phyloP scores from a whole-genome alignment of 2,888 invertebrate genomes.

The Tolmerus cingulatus region DNA sequence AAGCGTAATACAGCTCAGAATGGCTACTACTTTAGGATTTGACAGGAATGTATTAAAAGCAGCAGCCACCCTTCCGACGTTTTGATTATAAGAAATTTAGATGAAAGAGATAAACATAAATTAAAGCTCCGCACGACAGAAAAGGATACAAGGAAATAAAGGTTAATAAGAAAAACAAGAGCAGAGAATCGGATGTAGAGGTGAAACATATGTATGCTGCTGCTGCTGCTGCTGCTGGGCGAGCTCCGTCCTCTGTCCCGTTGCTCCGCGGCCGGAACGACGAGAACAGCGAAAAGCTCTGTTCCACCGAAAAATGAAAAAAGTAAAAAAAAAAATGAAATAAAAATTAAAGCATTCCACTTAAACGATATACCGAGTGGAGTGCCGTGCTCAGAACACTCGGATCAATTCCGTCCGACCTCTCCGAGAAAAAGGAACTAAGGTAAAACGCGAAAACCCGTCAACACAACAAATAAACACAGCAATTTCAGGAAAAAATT shows the following conservation, averaged over 20 bases:
- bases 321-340: too few species aligned
- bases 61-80: constrained; percentile 34
- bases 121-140: constrained; percentile 7
- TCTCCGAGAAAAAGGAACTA: constrained; percentile 5
- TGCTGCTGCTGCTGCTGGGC: background rate
- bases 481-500: background rate
- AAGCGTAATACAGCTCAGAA: constrained; percentile 11
- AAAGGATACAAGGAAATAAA: constrained; percentile 35
- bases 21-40: constrained; percentile 28
- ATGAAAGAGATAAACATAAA: constrained; percentile 31
- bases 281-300: background rate
- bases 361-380: background rate
- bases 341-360: background rate
- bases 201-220: constrained; percentile 12
- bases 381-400: background rate
- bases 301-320: background rate
- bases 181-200: constrained; percentile 28
- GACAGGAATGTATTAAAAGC: constrained; percentile 36
- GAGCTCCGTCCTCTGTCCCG: background rate
- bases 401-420: background rate
- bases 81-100: constrained; percentile 37
- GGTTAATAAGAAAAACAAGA: constrained; percentile 34
- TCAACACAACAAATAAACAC: constrained; percentile 22
- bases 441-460: background rate
- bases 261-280: background rate